These are phyloP conservation scores for Altica lythri DNA, from an alignment of 2,888 invertebrate species.

Conservation along the genomic window DNA sequence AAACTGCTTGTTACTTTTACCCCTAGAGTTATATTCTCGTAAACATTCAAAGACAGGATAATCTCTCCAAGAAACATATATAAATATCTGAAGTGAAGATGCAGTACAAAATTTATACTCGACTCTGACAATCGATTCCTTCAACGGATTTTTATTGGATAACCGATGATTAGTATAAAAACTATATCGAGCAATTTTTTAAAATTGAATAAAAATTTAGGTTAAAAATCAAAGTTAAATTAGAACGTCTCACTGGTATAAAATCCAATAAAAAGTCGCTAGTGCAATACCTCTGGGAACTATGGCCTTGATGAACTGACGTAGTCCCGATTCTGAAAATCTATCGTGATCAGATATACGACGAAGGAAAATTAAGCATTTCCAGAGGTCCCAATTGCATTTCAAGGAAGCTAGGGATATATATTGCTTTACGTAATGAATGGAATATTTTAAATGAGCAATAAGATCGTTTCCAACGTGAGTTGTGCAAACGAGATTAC, in stretches of 20 bases:
- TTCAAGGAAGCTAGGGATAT: constrained; percentile 4
- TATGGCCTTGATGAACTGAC: neutral
- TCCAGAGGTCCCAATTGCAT: constrained; percentile 8
- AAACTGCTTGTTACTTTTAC: too few relatives aligned
- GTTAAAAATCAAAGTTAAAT: constrained; percentile 13
- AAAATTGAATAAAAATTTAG: too few relatives aligned
- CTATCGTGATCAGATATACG: constrained; percentile 8
- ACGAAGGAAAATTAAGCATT: constrained; percentile 7
- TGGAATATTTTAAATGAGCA: constrained; percentile 11
- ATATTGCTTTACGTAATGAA: constrained; percentile 4
- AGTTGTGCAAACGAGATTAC: constrained; percentile 1
- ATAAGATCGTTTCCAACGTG: constrained; percentile 4
- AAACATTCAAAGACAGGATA: too few relatives aligned
- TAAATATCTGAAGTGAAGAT: too few relatives aligned
- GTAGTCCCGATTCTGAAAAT: constrained; percentile 2
- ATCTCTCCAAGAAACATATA: too few relatives aligned
- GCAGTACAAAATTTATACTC: too few relatives aligned
- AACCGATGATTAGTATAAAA: too few relatives aligned
- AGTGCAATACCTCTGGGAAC: constrained; percentile 4
- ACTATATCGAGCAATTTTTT: too few relatives aligned
- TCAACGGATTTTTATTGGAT: too few relatives aligned
- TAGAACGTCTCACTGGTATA: neutral
- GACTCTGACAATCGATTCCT: too few relatives aligned
- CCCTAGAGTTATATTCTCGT: too few relatives aligned
- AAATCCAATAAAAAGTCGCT: neutral